Conservation (phyloP, 2,888 invertebrate species). For the Cosmopolites sordidus region DNA sequence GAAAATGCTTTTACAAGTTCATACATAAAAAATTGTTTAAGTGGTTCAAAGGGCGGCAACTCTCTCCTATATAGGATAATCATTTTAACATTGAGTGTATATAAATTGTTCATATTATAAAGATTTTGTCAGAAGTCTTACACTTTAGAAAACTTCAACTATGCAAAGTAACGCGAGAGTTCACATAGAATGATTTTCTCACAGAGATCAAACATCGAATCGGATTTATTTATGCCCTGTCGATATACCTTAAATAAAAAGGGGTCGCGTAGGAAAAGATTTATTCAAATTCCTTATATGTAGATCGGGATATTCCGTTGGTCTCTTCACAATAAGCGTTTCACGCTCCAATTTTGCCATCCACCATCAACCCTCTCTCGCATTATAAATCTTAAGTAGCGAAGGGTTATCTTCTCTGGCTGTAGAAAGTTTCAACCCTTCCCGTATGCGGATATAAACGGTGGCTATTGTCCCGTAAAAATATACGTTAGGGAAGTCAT, state of each 20-base stretch:
- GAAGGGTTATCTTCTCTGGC: constrained; percentile 3
- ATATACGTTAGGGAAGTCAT: constrained; percentile 7
- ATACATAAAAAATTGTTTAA: too few relatives aligned
- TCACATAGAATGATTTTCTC: too few relatives aligned
- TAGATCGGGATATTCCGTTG: constrained; percentile 7
- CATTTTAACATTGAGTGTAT: too few relatives aligned
- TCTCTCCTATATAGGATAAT: too few relatives aligned
- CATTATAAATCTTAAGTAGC: constrained; percentile 25
- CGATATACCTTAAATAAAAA: neutral
- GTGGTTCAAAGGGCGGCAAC: too few relatives aligned
- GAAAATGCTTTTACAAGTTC: too few relatives aligned
- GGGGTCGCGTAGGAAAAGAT: constrained; percentile 7
- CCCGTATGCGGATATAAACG: constrained; percentile 9
- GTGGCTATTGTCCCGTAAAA: constrained; percentile 15
- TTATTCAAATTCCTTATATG: constrained; percentile 21
- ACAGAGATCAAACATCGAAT: constrained; percentile 13
- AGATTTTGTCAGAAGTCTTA: too few relatives aligned
- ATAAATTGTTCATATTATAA: too few relatives aligned
- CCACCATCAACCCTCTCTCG: neutral
- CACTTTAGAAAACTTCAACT: too few relatives aligned
- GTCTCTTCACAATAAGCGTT: neutral
- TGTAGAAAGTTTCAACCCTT: constrained; percentile 16
- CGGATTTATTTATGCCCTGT: neutral
- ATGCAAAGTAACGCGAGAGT: too few relatives aligned
- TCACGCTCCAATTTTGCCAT: neutral